These are phyloP conservation scores for Trachymyrmex septentrionalis DNA, from an alignment of 1,140 invertebrate genomes.

Conservation along the genomic window DNA sequence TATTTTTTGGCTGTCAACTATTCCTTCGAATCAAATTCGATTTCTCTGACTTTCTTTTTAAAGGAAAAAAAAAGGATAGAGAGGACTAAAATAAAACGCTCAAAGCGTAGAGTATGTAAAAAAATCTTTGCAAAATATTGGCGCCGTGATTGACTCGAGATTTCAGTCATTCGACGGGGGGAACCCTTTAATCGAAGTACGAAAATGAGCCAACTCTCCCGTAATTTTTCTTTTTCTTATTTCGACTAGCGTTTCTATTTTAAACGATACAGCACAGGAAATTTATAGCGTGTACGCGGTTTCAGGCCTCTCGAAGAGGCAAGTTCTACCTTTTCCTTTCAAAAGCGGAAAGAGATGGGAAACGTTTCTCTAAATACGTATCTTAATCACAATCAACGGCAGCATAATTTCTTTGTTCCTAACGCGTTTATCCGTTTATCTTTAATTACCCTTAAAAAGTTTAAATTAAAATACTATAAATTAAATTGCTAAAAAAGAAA, in stretches of 20 bases:
- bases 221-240: conserved; percentile 38
- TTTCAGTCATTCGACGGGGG: conserved; percentile 22
- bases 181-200: conserved; percentile 65
- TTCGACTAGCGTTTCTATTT: conserved; percentile 67
- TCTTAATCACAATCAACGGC: conserved; percentile 20
- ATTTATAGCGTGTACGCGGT: conserved; percentile 72
- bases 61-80: background rate
- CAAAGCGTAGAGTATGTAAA: background rate
- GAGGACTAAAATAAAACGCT: background rate
- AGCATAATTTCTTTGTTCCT: conserved; percentile 17
- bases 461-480: background rate
- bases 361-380: conserved; percentile 49
- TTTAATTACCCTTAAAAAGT: background rate
- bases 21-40: conserved; percentile 44
- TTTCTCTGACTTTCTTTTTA: conserved; percentile 14
- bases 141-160: conserved; percentile 2
- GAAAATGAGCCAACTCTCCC: conserved; percentile 59
- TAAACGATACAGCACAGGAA: conserved; percentile 72
- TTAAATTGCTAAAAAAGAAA: background rate
- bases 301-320: conserved; percentile 58
- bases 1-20: conserved; percentile 66
- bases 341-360: conserved; percentile 47
- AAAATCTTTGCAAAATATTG: background rate
- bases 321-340: conserved; percentile 51
- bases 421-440: conserved; percentile 11